Conservation (phyloP, 2,113 vertebrate genomes). For the Brachionichthys hirsutus region DNA sequence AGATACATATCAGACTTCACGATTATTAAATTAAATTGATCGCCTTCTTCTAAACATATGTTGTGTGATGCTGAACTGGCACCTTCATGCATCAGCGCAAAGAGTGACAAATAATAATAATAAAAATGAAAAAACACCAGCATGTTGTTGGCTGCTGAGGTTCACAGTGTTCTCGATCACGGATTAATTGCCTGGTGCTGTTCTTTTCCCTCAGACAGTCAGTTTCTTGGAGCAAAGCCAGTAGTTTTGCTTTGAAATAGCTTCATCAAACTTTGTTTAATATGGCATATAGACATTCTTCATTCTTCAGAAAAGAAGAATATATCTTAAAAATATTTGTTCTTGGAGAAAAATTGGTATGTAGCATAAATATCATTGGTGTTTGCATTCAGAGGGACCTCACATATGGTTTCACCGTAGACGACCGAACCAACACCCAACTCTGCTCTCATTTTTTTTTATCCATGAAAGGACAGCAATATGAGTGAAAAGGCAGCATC, state of each 20-base stretch:
- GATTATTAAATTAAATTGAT: slow-evolving; percentile 24
- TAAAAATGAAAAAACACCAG: slow-evolving; percentile 52
- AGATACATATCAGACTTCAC: slow-evolving; percentile 12
- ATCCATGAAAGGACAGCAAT: slow-evolving; percentile 31
- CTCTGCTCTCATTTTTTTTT: slow-evolving; percentile 1
- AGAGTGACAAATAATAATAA: slow-evolving; percentile 60
- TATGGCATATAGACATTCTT: too few species aligned
- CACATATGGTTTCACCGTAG: too few species aligned
- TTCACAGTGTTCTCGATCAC: slow-evolving; percentile 52
- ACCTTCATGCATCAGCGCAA: slow-evolving; percentile 20
- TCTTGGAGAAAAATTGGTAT: too few species aligned
- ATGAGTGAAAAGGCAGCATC: slow-evolving; percentile 34
- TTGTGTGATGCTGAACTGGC: slow-evolving; percentile 39
- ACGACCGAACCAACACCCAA: too few species aligned
- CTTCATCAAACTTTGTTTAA: too few species aligned
- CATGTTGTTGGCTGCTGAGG: slow-evolving; percentile 50
- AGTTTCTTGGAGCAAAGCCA: too few species aligned
- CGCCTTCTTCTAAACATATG: slow-evolving; percentile 43
- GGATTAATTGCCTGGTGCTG: slow-evolving; percentile 56
- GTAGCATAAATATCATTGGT: too few species aligned
- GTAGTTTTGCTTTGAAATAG: too few species aligned
- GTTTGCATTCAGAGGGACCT: too few species aligned
- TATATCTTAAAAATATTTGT: too few species aligned
- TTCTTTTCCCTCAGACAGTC: slow-evolving; percentile 19
- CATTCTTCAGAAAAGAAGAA: neutral